Conservation (phyloP, 2,113 vertebrate species). For the Pholis gunnellus region DNA sequence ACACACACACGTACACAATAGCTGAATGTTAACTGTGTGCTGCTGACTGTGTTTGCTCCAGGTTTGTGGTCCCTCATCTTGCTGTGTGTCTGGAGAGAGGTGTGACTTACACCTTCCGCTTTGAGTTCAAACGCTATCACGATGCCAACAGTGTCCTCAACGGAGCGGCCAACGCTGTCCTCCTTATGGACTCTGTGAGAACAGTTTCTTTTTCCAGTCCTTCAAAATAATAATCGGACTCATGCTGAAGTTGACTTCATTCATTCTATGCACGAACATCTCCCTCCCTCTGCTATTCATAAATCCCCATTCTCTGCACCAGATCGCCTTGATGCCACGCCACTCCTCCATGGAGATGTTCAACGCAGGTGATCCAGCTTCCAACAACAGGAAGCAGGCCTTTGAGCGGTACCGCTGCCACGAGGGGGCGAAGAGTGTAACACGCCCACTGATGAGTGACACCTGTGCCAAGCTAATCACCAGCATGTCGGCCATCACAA, state of each 20-base stretch:
- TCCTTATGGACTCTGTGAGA: slow-evolving; percentile 94
- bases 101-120: slow-evolving; percentile 87
- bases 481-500: slow-evolving; percentile 91
- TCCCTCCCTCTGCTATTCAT: background rate
- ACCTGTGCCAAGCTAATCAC: slow-evolving; percentile 89
- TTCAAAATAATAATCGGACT: background rate
- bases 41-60: slow-evolving; percentile 64
- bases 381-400: slow-evolving; percentile 85
- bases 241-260: background rate
- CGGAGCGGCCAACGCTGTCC: slow-evolving; percentile 69
- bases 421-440: slow-evolving; percentile 84
- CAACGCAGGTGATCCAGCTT: slow-evolving; percentile 85
- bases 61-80: slow-evolving; percentile 86
- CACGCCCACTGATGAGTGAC: slow-evolving; percentile 82
- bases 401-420: slow-evolving; percentile 93
- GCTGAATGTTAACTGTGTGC: background rate
- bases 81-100: slow-evolving; percentile 92
- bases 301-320: background rate
- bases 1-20: background rate
- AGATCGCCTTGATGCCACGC: slow-evolving; percentile 92
- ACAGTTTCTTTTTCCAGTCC: background rate
- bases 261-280: background rate
- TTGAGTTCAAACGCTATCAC: slow-evolving; percentile 89
- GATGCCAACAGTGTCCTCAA: slow-evolving; percentile 79
- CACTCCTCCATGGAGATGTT: slow-evolving; percentile 94